Base-by-base conservation (phyloP, 2,888 invertebrate genomes). In the Piscicola geometra region DNA sequence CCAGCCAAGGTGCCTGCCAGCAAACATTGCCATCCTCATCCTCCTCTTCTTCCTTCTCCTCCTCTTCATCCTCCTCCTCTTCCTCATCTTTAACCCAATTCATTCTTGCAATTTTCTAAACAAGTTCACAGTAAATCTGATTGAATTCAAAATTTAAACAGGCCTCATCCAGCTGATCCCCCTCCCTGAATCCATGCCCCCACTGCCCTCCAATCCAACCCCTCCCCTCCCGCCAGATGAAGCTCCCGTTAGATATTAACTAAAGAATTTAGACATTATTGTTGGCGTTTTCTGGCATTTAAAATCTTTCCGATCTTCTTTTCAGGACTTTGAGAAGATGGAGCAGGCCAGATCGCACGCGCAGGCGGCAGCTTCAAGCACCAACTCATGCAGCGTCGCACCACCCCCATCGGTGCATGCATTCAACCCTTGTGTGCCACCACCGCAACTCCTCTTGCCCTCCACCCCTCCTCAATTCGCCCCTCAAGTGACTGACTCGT, bases 151-250 rank as follows among this genome's bases (percentile, higher is more conserved):
- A 1, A 25, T 9, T 1, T 52, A 50, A 30, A n/a, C 30, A 71
- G 71, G 71, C 52, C 71, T 71, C 52, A 73, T 73, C 21, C 60
- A 56, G n/a, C 9, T 56, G 60, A 56, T 56, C 32, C 73, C 73
- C 35, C 56, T 73, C 32, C 73, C 73, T 12, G 60, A 56, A 32
- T 25, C 60, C 28, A n/a, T 73, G 15, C 73, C 73, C 25, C 56
- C 56, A 28, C 60, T 64, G 33, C 56, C 73, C 25, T 25, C 60
- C 60, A 56, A 5, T 56, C 60, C 60, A 18, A 18, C 60, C 9
- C 60, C 25, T 56, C 60, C 60, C 60, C 60, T 56, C n/a, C n/a
- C n/a, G n/a, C n/a, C n/a, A n/a, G n/a, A n/a, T n/a, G n/a, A n/a
- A n/a, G n/a, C n/a, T 56, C n/a, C 60, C 15, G 5, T 41, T 41